Evolutionary conservation across 2,797 vertebrate genomes (phyloP), one percentile per base, ranked within the genome.

Genomic region (Nothura maculosa): DNA sequence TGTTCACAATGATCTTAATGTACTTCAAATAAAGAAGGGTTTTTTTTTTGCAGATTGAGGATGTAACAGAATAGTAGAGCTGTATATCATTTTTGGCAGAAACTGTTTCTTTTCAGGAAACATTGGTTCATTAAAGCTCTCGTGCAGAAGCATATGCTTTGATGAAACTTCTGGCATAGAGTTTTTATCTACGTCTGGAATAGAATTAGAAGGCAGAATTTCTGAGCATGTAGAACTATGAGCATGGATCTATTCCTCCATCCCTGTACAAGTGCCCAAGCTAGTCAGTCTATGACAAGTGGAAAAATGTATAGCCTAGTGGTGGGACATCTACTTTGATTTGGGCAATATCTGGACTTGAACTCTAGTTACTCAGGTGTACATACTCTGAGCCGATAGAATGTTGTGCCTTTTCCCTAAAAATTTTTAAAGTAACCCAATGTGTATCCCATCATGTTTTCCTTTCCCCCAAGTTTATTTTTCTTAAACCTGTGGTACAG

Each of bases 51-150:
- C 80, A 93, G 79, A 63, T 75, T 45, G 89, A 91, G 70, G 22
- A 24, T 38, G 69, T 85, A 83, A 86, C 55, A 45, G 73, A 87
- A 87, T 14, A 74, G 50, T 61, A 64, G 34, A 81, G 42, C 86
- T 87, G 89, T 79, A 83, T 48, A 3, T 67, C 21, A 84, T 93
- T 95, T 79, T 90, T 91, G 87, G 83, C 80, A 84, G 81, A 79
- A 83, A 36, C 47, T 72, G 4, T 10, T 77, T 95, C 90, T 81
- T 80, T 82, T 85, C 85, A 94, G 63, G 72, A 95, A 86, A 90
- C 63, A 82, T 30, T 32, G 70, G 87, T 92, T 92, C 91, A 86
- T 81, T 93, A 90, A 93, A 92, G 60, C 60, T 81, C 77, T 87
- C 76, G 48, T 79, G 55, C 73, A 79, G 80, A 83, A 87, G 80